A percentile compares a stretch with the other conserved stretches of the same genome.
Evolutionary conservation across 1,140 invertebrate species (phyloP).

Genomic region (Trichonephila clavipes): DNA sequence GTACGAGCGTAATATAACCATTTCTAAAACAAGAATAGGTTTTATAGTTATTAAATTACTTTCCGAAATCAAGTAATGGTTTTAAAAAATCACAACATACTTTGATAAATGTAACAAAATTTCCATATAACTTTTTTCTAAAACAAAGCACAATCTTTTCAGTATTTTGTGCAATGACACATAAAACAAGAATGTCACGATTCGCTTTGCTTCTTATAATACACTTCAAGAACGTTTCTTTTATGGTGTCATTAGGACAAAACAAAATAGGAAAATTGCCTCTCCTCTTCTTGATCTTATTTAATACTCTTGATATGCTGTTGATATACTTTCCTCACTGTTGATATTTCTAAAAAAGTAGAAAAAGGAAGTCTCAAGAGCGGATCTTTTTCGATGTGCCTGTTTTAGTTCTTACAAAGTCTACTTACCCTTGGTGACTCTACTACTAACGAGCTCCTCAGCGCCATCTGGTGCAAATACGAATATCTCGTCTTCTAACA

Average conservation of each 20-base stretch:
- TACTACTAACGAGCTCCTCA: constrained; percentile 70
- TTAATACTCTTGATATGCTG: constrained; percentile 38
- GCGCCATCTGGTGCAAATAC: constrained; percentile 75
- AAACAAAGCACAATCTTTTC: background rate
- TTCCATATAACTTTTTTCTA: background rate
- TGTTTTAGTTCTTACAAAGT: constrained; percentile 28
- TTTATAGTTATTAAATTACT: no score
- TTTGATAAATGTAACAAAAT: no score
- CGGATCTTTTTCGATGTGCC: constrained; percentile 38
- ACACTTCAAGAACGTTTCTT: constrained; percentile 6
- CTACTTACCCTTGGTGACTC: constrained; percentile 36
- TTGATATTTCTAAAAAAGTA: constrained; percentile 2
- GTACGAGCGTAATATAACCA: no score
- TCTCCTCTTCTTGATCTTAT: constrained; percentile 14
- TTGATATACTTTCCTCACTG: constrained; percentile 7
- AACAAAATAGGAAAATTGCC: background rate
- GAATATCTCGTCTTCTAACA: constrained; percentile 65
- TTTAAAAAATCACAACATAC: background rate
- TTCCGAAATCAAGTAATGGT: background rate
- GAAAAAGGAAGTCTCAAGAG: background rate
- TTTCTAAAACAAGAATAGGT: no score
- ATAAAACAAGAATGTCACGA: background rate
- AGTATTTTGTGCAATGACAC: background rate
- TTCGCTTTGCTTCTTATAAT: background rate
- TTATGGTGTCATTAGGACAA: constrained; percentile 1